phyloP scores from a whole-genome alignment of 1,140 invertebrate species.

The Zaprionus inermis region DNA sequence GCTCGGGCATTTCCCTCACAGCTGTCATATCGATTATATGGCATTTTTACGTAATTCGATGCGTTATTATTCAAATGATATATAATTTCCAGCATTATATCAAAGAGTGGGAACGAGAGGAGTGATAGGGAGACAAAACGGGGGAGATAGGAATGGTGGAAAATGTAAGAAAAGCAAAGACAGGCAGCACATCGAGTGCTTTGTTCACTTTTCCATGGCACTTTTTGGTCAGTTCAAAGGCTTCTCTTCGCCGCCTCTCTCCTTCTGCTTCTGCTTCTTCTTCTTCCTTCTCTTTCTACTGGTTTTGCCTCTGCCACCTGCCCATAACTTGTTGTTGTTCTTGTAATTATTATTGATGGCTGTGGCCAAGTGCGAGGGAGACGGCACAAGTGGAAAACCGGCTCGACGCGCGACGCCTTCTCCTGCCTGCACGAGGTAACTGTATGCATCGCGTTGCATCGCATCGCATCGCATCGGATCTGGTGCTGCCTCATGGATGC shows the following conservation, averaged over 20 bases:
- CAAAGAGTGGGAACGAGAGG: slow-evolving; percentile 6
- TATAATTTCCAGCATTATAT: slow-evolving; percentile 72
- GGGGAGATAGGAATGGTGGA: not conserved
- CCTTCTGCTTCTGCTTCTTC: not conserved
- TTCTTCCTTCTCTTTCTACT: not conserved
- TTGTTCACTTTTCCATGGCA: slow-evolving; percentile 55
- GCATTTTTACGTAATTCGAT: slow-evolving; percentile 69
- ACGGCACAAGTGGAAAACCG: slow-evolving; percentile 37
- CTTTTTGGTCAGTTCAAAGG: slow-evolving; percentile 28
- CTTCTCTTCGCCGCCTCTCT: not conserved
- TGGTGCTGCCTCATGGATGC: slow-evolving; percentile 20
- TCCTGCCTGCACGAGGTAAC: slow-evolving; percentile 24
- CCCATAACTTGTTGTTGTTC: slow-evolving; percentile 64
- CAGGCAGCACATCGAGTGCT: slow-evolving; percentile 33
- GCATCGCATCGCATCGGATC: slow-evolving; percentile 18
- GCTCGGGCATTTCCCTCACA: slow-evolving; percentile 23
- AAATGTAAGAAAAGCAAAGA: slow-evolving; percentile 12
- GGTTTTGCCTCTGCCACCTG: slow-evolving; percentile 27
- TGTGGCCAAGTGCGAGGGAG: slow-evolving; percentile 8
- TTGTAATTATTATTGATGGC: slow-evolving; percentile 64
- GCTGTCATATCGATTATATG: slow-evolving; percentile 46
- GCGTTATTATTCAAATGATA: slow-evolving; percentile 80
- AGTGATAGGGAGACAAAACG: not conserved
- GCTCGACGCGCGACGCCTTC: slow-evolving; percentile 31
- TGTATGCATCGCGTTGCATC: slow-evolving; percentile 33